Conservation (phyloP, 37 sponge, comb jelly and placozoan genomes). For the Axinella damicornis region DNA sequence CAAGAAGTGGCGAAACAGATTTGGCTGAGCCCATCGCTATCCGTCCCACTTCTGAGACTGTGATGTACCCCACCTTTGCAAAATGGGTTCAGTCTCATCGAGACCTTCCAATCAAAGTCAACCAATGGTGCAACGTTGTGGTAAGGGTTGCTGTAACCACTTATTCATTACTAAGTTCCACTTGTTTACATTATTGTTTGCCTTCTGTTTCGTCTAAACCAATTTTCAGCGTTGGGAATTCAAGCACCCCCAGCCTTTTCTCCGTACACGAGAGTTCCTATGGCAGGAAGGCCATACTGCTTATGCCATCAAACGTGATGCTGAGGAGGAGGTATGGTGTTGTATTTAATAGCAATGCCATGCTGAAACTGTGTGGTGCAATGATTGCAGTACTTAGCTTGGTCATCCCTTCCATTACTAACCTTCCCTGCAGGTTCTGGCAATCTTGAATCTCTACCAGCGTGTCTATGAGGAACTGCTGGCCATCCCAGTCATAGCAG, state of each 20-base stretch:
- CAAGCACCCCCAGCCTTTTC: conserved; percentile 99
- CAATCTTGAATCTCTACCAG: conserved; percentile 88
- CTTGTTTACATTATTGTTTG: no score
- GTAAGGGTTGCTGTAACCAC: no score
- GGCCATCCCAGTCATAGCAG: conserved; percentile 94
- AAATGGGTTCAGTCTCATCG: conserved; percentile 97
- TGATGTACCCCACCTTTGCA: conserved; percentile 98
- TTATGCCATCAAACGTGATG: conserved; percentile 85
- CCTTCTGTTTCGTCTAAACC: no score
- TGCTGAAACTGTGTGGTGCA: no score
- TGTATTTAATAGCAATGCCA: no score
- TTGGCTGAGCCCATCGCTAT: conserved; percentile 96
- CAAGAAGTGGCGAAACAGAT: conserved; percentile 91
- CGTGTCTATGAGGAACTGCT: conserved; percentile 95
- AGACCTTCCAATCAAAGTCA: conserved; percentile 95
- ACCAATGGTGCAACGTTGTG: conserved; percentile 99
- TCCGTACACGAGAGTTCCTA: conserved; percentile 97
- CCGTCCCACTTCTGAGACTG: conserved; percentile 98
- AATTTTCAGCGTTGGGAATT: conserved; percentile 97
- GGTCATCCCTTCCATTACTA: no score
- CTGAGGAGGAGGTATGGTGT: conserved; percentile 98
- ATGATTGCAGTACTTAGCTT: no score
- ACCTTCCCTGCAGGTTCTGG: conserved; percentile 81
- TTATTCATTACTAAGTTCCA: no score
- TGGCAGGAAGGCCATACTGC: conserved; percentile 99